Conservation (phyloP, 2,888 invertebrate genomes). For the Gisinianus flammeolus region DNA sequence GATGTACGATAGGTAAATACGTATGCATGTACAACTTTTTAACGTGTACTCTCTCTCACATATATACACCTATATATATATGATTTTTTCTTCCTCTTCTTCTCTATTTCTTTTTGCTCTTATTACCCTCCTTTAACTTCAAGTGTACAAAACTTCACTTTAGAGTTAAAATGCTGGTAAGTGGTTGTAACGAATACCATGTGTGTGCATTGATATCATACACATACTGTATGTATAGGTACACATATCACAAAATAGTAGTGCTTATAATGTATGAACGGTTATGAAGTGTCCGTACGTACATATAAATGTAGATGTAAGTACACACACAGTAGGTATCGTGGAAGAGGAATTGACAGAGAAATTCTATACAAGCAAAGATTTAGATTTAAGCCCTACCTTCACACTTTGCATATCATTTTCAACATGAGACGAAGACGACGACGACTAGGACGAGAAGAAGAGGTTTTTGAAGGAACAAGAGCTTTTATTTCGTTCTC, state of each 20-base stretch:
- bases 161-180: not conserved
- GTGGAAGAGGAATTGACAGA: slow-evolving; percentile 12
- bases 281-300: not conserved
- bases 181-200: no score
- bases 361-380: slow-evolving; percentile 1
- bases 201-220: no score
- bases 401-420: slow-evolving; percentile 45
- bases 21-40: not conserved
- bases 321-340: not conserved
- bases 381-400: slow-evolving; percentile 29
- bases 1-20: not conserved
- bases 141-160: not conserved
- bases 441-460: slow-evolving; percentile 7
- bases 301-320: not conserved
- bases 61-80: no score
- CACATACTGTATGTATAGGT: no score
- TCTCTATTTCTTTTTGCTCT: not conserved
- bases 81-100: not conserved
- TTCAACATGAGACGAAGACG: slow-evolving; percentile 27
- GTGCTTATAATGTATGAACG: not conserved
- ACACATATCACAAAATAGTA: no score
- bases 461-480: slow-evolving; percentile 14
- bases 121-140: not conserved
- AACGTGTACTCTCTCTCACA: not conserved
- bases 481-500: slow-evolving; percentile 33